A percentile compares a stretch with the other conserved stretches of the same genome.
Evolutionary conservation across 2,113 vertebrate species (phyloP).

Genomic region (Columbina picui): DNA sequence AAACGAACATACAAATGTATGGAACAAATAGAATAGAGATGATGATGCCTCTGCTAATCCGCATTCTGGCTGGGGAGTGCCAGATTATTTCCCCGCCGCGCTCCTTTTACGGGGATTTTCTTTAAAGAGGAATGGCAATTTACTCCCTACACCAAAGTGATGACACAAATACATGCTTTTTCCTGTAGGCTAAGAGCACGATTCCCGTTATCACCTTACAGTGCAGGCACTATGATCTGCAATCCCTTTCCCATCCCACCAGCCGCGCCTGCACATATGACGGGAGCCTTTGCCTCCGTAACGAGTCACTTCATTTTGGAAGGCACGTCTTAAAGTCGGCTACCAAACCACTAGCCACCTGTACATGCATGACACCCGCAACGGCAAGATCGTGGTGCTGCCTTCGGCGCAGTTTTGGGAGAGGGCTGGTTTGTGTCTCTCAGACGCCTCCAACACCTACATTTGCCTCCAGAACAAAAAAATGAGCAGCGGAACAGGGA

Average conservation of each 20-base stretch:
- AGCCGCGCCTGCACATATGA: background rate
- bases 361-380: fast-evolving
- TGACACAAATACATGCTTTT: background rate
- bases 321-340: background rate
- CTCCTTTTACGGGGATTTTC: background rate
- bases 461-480: background rate
- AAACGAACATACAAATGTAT: background rate
- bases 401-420: background rate
- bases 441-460: background rate
- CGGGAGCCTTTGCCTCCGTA: fast-evolving
- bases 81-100: background rate
- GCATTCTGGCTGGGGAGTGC: background rate
- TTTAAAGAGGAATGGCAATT: background rate
- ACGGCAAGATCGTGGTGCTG: background rate
- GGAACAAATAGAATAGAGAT: background rate
- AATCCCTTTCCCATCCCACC: background rate
- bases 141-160: background rate
- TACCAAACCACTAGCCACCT: background rate
- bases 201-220: background rate
- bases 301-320: background rate
- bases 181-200: background rate
- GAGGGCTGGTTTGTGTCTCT: background rate
- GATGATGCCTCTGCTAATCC: background rate
- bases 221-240: fast-evolving
- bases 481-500: background rate